Percentiles rank a stretch among this genome's conserved stretches.
Evolutionary conservation across 35 echinoderm and acorn worm genomes (phyloP).

Genomic region (Holothuria glaberrima): DNA sequence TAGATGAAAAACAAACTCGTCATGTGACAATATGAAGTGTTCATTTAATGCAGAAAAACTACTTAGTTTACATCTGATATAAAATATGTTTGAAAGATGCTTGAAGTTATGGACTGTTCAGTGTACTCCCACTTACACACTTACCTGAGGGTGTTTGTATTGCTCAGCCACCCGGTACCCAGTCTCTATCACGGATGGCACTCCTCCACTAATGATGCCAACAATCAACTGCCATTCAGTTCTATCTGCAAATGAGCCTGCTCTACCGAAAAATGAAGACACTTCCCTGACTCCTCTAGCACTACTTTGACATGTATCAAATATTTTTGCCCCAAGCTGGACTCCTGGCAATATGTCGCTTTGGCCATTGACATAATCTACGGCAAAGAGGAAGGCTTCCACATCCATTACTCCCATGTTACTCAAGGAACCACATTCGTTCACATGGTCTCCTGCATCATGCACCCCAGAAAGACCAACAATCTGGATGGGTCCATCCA

Average conservation of each 20-base stretch:
- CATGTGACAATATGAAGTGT: no score
- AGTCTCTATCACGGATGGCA: conserved; percentile 19
- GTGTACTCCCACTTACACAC: not conserved
- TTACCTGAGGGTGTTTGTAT: conserved; percentile 84
- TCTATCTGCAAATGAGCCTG: not conserved
- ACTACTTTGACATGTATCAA: conserved; percentile 78
- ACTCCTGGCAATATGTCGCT: conserved; percentile 66
- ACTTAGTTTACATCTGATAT: no score
- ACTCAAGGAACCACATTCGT: no score
- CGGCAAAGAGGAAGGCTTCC: no score
- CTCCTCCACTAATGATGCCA: conserved; percentile 64
- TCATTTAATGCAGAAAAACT: not conserved
- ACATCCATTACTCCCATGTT: no score
- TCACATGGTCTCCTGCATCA: no score
- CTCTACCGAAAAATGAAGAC: conserved; percentile 58
- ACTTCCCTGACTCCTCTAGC: conserved; percentile 59
- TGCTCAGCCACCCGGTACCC: conserved; percentile 48
- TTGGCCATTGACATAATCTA: conserved; percentile 75
- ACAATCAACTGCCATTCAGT: conserved; percentile 61
- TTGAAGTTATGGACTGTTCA: not conserved
- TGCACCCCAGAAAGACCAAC: conserved; percentile 70
- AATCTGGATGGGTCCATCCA: conserved; percentile 72
- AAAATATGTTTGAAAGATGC: no score
- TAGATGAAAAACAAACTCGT: no score
- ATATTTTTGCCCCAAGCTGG: conserved; percentile 61